These are phyloP conservation scores for Phoxinus phoxinus DNA, from an alignment of 2,113 vertebrate genomes.

Conservation along the genomic window DNA sequence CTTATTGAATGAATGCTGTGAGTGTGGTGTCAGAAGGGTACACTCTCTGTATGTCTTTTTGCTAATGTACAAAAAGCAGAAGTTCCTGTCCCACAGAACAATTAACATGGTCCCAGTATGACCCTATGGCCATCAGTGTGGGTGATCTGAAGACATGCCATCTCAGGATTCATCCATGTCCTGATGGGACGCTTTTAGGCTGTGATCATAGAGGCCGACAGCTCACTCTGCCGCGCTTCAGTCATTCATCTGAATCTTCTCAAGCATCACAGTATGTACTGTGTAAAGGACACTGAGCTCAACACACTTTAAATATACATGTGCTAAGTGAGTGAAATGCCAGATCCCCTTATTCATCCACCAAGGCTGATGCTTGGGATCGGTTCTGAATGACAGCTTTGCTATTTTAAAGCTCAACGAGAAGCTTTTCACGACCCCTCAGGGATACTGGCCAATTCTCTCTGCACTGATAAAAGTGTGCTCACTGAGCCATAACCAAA, in stretches of 20 bases:
- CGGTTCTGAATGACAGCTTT: slow-evolving; percentile 4
- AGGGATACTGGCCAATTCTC: slow-evolving; percentile 5
- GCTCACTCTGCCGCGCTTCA: not conserved
- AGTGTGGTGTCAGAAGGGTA: not conserved
- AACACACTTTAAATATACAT: slow-evolving; percentile 31
- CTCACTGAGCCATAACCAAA: slow-evolving; percentile 27
- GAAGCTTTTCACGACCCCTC: not conserved
- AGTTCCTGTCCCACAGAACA: not conserved
- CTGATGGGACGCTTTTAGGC: not conserved
- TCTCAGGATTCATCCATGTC: not conserved
- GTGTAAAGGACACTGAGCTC: slow-evolving; percentile 13
- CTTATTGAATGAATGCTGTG: not conserved
- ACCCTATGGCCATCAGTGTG: too few relatives aligned
- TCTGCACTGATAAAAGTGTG: slow-evolving; percentile 9
- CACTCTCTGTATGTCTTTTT: not conserved
- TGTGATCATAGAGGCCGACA: not conserved
- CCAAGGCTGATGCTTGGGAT: not conserved
- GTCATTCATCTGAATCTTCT: not conserved
- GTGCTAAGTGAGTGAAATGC: slow-evolving; percentile 24
- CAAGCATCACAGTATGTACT: not conserved
- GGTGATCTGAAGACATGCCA: not conserved
- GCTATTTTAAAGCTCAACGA: slow-evolving; percentile 15
- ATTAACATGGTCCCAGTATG: not conserved
- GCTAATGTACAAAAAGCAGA: not conserved
- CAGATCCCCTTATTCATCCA: slow-evolving; percentile 12